A percentile compares a stretch with the other conserved stretches of the same genome.
Conservation (phyloP, 2,888 invertebrate genomes). For the Phalera bucephala region DNA sequence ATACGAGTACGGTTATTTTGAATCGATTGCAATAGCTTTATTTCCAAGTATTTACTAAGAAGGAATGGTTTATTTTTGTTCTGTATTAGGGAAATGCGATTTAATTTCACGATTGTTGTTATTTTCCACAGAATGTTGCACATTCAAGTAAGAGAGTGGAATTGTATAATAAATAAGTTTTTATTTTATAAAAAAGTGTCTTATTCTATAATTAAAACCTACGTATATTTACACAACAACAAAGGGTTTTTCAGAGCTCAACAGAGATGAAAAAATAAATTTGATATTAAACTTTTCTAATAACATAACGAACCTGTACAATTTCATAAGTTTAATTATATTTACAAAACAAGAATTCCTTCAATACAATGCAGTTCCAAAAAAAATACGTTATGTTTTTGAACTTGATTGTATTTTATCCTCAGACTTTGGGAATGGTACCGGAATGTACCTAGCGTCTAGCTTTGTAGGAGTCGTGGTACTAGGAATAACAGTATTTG, state of each 20-base stretch:
- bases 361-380: conserved; percentile 11
- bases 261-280: conserved; percentile 13
- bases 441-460: conserved; percentile 58
- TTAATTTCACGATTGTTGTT: conserved; percentile 26
- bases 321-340: background rate
- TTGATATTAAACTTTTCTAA: too few species aligned
- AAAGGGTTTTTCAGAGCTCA: conserved; percentile 31
- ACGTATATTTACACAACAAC: conserved; percentile 64
- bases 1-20: conserved; percentile 20
- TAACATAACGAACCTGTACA: background rate
- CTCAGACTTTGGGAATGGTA: conserved; percentile 44
- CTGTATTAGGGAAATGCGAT: conserved; percentile 20
- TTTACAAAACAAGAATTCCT: conserved; percentile 19
- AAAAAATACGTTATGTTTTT: conserved; percentile 21
- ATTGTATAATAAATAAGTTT: conserved; percentile 68
- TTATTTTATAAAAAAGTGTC: conserved; percentile 64
- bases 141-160: conserved; percentile 13
- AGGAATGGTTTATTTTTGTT: conserved; percentile 33
- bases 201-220: conserved; percentile 59
- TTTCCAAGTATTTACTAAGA: conserved; percentile 16
- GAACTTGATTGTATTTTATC: conserved; percentile 31
- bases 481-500: conserved; percentile 37
- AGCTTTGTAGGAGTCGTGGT: conserved; percentile 30
- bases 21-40: conserved; percentile 19
- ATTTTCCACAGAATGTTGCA: conserved; percentile 29